phyloP scores from a whole-genome alignment of 2,797 vertebrate species.

The Anableps anableps region DNA sequence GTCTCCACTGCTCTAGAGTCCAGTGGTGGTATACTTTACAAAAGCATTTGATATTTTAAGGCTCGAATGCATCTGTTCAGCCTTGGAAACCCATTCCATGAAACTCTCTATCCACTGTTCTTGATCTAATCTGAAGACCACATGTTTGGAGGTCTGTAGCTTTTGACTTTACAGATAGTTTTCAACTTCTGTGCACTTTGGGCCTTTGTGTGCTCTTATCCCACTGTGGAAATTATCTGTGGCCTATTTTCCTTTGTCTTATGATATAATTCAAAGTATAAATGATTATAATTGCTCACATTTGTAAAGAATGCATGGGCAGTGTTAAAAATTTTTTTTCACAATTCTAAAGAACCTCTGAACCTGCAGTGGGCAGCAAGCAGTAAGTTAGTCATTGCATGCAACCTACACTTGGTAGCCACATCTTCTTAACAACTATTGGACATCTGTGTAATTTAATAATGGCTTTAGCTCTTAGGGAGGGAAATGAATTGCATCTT shows the following conservation, averaged over 20 bases:
- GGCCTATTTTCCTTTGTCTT: background rate
- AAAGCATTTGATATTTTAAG: background rate
- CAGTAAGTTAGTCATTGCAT: constrained; percentile 17
- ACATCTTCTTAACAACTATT: background rate
- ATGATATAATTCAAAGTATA: background rate
- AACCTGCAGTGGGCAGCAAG: constrained; percentile 12
- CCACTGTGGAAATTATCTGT: background rate
- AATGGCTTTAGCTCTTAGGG: background rate
- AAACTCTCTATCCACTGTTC: background rate
- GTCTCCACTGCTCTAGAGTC: background rate
- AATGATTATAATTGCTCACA: background rate
- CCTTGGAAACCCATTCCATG: background rate
- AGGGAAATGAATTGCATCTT: background rate
- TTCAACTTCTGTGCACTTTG: background rate
- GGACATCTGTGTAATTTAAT: background rate
- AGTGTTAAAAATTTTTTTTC: background rate
- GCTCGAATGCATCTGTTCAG: too few relatives aligned
- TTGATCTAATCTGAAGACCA: background rate
- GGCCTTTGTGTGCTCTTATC: background rate
- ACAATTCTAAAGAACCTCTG: constrained; percentile 3
- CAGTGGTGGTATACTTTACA: background rate
- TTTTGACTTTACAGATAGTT: background rate
- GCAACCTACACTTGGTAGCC: background rate
- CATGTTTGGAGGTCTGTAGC: background rate
- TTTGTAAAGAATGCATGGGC: background rate